Base-by-base conservation (phyloP, 2,113 vertebrate species). In the Phasianus colchicus region DNA sequence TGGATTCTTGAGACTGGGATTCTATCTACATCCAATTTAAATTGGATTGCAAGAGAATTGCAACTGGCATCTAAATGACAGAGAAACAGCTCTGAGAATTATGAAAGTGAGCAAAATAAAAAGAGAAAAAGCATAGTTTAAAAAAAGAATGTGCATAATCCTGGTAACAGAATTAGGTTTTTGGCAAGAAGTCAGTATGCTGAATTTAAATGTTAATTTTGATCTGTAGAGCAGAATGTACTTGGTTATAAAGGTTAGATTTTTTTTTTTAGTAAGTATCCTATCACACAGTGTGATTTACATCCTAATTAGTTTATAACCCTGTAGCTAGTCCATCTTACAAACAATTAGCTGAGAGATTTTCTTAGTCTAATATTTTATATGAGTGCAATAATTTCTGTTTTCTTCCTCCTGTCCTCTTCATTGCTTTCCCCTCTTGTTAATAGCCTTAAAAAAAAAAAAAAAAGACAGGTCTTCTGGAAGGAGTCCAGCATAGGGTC, bases 231-330 rank as follows among this genome's bases (percentile, higher is more conserved):
- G 47, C 52, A 86, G 76, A 88, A 93, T 86, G 25, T 38, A 27
- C 74, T 90, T 65, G 17, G 25, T 75, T 69, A 89, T 86, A 80
- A 90, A 92, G 47, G 47, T 40, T 84, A 90, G 76, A 72, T 30
- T 47, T 6, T 92, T 80, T 80, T 80, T 34, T 47, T 34, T 65
- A 66, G 58, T 38, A 88, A 74, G 58, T 69, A 64, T 89, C 17
- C 32, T 89, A 55, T 90, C 79, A 67, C 61, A 61, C 32, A 10
- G 4, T 78, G 65, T 72, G 74, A 95, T 91, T 95, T 90, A 88
- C 91, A 72, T 83, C 65, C 79, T 84, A 92, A 96, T 92, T 94
- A 95, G 79, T 93, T 95, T 86, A 80, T 67, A 86, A 38, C 21
- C 17, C 43, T 88, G 66, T 95, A 89, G 92, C 82, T 86, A 86